Conservation (phyloP, 2,113 vertebrate species). For the Paraplagusia blochii region DNA sequence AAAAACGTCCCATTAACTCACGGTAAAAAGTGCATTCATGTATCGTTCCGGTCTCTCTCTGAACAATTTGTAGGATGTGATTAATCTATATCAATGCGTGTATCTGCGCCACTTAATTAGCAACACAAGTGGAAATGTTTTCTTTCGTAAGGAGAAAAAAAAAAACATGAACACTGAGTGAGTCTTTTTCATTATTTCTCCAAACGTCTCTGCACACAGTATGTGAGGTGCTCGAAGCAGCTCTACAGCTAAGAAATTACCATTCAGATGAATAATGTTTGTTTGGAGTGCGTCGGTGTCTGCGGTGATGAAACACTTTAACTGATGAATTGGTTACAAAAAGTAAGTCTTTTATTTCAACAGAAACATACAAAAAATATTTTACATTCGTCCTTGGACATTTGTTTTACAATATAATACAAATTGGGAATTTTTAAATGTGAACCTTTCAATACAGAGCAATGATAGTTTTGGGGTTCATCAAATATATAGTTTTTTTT, state of each 20-base stretch:
- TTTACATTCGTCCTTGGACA: no score
- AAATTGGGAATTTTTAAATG: no score
- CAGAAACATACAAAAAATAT: no score
- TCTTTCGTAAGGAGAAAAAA: conserved; percentile 14
- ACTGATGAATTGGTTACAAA: background rate
- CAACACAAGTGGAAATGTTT: background rate
- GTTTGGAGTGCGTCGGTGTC: background rate
- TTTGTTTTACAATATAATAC: no score
- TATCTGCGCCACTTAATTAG: conserved; percentile 32
- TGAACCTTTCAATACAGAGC: no score
- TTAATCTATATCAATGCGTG: background rate
- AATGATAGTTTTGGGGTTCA: no score
- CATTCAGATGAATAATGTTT: background rate
- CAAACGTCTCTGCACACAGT: conserved; percentile 1
- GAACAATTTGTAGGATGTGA: background rate
- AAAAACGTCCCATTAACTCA: conserved; percentile 1
- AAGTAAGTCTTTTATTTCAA: background rate
- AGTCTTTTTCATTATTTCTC: conserved; percentile 9
- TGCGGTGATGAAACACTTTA: background rate
- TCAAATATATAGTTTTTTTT: no score
- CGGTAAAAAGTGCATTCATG: background rate
- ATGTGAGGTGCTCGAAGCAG: background rate
- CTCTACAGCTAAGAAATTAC: background rate
- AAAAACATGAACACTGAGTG: conserved; percentile 16
- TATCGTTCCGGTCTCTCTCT: no score